phyloP scores from a whole-genome alignment of 2,888 invertebrate genomes.

The Lithodes maja region DNA sequence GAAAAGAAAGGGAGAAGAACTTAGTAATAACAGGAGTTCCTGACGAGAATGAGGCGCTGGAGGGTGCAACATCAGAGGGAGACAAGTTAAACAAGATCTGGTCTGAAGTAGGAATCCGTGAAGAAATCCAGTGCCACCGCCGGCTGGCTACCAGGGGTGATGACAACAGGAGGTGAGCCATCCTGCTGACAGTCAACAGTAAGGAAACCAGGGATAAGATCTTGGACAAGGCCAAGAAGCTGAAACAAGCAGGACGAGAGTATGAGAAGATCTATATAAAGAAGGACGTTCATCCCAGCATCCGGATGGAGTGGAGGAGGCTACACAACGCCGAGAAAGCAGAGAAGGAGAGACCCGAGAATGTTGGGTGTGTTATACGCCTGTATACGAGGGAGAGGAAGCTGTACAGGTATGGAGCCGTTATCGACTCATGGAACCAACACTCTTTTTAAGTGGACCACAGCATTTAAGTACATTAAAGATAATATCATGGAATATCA shows the following conservation, averaged over 20 bases:
- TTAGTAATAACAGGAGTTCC: neutral
- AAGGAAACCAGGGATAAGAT: neutral
- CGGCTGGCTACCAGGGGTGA: neutral
- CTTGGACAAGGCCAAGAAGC: neutral
- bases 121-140: neutral
- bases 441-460: slow-evolving; percentile 8
- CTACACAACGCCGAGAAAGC: neutral
- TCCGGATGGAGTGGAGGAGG: slow-evolving; percentile 7
- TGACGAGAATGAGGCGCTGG: neutral
- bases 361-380: neutral
- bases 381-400: neutral
- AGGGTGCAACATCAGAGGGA: neutral
- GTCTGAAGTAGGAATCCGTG: neutral
- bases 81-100: neutral
- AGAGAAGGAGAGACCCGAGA: neutral
- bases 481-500: slow-evolving; percentile 9
- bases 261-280: neutral
- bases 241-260: neutral
- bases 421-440: neutral
- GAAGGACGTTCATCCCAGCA: slow-evolving; percentile 21
- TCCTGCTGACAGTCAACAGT: neutral
- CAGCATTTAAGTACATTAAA: neutral
- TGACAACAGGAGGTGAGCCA: neutral
- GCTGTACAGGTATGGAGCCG: neutral
- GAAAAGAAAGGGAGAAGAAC: neutral